A percentile compares a stretch with the other conserved stretches of the same genome.
Evolutionary conservation across 2,797 vertebrate genomes (phyloP).

Genomic region (Distichodus sexfasciatus): DNA sequence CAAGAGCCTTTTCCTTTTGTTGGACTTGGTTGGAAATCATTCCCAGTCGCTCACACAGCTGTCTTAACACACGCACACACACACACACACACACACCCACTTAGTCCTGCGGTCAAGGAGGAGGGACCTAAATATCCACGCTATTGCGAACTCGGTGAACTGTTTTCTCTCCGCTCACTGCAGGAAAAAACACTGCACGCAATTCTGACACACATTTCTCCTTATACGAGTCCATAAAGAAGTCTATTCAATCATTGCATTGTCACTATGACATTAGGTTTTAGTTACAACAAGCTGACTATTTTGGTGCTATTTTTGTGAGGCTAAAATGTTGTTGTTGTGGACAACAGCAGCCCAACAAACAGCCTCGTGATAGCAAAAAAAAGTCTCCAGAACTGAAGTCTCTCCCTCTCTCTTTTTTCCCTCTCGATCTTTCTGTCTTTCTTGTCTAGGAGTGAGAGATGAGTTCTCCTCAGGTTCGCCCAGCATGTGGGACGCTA

Average conservation of each 20-base stretch:
- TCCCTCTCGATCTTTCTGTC: neutral
- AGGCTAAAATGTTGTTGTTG: neutral
- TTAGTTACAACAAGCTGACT: too few species aligned
- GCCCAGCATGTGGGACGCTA: constrained; percentile 63
- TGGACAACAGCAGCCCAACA: neutral
- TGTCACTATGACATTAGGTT: too few species aligned
- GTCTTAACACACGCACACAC: constrained; percentile 57
- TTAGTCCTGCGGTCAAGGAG: constrained; percentile 74
- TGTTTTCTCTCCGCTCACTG: constrained; percentile 64
- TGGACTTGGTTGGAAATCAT: constrained; percentile 65
- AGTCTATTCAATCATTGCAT: too few species aligned
- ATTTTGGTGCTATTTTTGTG: neutral
- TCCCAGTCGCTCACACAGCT: constrained; percentile 74
- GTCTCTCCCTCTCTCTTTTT: neutral
- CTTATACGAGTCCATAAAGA: neutral
- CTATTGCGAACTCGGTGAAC: constrained; percentile 74
- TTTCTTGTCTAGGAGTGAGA: neutral
- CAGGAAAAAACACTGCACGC: constrained; percentile 61
- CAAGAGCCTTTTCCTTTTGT: constrained; percentile 72
- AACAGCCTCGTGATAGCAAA: neutral
- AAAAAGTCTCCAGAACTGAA: neutral
- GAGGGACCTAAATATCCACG: constrained; percentile 69
- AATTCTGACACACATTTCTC: neutral
- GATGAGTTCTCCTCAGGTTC: constrained; percentile 28
- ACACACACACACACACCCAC: constrained; percentile 50